Conservation (phyloP, 2,888 invertebrate species). For the Acanthopleura granulata region DNA sequence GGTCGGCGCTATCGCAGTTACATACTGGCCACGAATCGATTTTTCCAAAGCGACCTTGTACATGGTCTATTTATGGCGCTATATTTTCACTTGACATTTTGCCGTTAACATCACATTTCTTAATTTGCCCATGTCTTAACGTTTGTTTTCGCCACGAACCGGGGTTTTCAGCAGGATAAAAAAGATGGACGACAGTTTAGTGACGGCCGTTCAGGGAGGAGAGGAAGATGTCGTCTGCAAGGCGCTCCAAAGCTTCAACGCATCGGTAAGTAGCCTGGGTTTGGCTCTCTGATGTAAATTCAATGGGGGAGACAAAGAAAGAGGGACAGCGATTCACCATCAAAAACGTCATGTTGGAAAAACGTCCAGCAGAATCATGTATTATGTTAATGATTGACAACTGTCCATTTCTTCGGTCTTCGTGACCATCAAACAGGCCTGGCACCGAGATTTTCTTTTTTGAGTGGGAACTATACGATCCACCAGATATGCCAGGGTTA, state of each 20-base stretch:
- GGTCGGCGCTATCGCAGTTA: too few species aligned
- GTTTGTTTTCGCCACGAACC: neutral
- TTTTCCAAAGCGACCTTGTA: neutral
- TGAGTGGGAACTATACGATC: too few species aligned
- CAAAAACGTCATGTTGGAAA: too few species aligned
- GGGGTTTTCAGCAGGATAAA: neutral
- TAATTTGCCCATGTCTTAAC: conserved; percentile 11
- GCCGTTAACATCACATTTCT: conserved; percentile 8
- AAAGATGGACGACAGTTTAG: conserved; percentile 72
- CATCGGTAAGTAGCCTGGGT: conserved; percentile 66
- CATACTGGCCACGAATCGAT: neutral
- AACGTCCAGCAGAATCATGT: too few species aligned
- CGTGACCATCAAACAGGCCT: too few species aligned
- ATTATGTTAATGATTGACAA: too few species aligned
- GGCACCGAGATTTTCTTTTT: too few species aligned
- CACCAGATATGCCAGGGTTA: too few species aligned
- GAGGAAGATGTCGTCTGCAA: conserved; percentile 48
- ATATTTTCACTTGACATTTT: conserved; percentile 20
- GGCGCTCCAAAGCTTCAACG: conserved; percentile 66
- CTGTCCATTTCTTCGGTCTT: too few species aligned
- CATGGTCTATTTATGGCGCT: conserved; percentile 16
- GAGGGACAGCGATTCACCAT: too few species aligned
- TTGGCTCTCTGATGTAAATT: too few species aligned
- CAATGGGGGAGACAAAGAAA: too few species aligned
- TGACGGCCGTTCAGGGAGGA: conserved; percentile 71